These are phyloP conservation scores for Enteromius radiatus DNA, from an alignment of 2,797 vertebrate genomes.

Conservation along the genomic window DNA sequence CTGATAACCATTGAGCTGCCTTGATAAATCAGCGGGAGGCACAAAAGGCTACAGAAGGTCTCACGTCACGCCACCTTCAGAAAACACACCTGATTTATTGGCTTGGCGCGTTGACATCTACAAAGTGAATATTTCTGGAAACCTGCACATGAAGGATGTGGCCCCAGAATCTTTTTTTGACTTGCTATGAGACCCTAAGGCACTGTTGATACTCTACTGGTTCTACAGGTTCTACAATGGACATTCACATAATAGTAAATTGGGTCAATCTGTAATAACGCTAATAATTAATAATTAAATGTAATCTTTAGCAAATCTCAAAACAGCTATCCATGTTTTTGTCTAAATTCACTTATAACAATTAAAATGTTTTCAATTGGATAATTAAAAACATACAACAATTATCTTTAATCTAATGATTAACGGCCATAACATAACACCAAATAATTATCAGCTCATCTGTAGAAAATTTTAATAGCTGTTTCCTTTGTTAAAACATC, in stretches of 20 bases:
- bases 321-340: background rate
- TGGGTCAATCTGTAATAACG: background rate
- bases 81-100: constrained; percentile 54
- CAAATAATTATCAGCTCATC: background rate
- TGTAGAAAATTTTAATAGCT: background rate
- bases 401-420: background rate
- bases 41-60: constrained; percentile 50
- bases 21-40: constrained; percentile 53
- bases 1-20: constrained; percentile 51
- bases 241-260: background rate
- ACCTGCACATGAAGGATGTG: background rate
- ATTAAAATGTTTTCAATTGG: background rate
- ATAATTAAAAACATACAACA: background rate
- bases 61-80: constrained; percentile 42
- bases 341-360: background rate
- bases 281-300: background rate
- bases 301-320: background rate
- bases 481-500: background rate
- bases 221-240: background rate
- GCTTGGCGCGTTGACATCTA: background rate
- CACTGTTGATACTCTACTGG: background rate
- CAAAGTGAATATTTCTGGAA: constrained; percentile 24
- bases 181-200: background rate
- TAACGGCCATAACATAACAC: background rate
- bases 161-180: background rate